Base-by-base conservation (phyloP, 2,113 vertebrate genomes). In the Macrotis lagotis region DNA sequence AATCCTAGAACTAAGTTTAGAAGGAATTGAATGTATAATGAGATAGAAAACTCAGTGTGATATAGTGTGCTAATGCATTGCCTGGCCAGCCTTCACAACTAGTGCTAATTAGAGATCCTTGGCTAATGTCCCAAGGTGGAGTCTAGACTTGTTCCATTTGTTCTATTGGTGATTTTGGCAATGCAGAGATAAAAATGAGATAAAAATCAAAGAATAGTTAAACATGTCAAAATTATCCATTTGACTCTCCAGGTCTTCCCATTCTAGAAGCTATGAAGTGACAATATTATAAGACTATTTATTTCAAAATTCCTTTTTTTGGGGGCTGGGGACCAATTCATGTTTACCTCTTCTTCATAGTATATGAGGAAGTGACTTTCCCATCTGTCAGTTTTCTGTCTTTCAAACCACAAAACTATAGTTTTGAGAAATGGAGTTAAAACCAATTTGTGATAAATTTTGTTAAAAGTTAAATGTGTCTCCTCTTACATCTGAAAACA, bases 1-100 rank as follows among this genome's bases (percentile, higher is more conserved):
- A 95, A 83, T 95, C 97, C 96, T 98, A 97, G 88, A 98, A 96
- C 95, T 97, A 97, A 96, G 93, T 98, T 97, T 97, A 97, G 97
- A 98, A 97, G 93, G 55, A 95, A 48, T 95, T 97, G 92, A 92
- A 91, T 96, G 88, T 93, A 93, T 97, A 98, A 96, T 19, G 2
- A 94, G 95, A 95, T 88, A 24, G 95, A 96, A 95, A 97, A 95
- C 95, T 97, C 88, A 92, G 44, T 96, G 95, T 96, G 97, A 93
- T 97, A 95, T 96, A 96, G 96, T 95, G 93, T 97, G 93, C 92
- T 96, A 96, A 93, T 26, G 83, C 94, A 94, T 96, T 94, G 26
- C 91, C 96, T 83, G 66, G 94, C 90, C 90, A 91, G 95, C 90
- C 93, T 97, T 97, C 91, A 47, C 93, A 50, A 96, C 53, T 90